Evolutionary conservation across 2,797 vertebrate genomes (phyloP), one percentile per base, ranked within the genome.

Genomic region (Hydrolagus colliei): DNA sequence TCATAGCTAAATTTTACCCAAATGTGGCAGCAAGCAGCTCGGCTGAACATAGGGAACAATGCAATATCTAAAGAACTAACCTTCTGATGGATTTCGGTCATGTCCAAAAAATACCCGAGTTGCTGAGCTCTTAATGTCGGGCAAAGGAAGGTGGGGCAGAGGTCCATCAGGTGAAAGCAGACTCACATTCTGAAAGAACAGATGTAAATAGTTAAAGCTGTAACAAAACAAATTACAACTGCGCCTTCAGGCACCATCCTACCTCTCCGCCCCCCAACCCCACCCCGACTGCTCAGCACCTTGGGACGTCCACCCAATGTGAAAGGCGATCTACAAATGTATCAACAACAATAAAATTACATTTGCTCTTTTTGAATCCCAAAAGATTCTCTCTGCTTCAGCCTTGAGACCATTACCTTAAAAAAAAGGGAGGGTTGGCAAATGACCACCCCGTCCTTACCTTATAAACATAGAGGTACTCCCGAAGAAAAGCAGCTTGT

Each of bases 381-480:
- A 74, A n/a, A 73, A 74, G 20, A 0, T 32, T 12, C 41, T 52
- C 41, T 52, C 3, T 52, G 41, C 41, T 6, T 52, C 6, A 52
- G 41, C 2, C 41, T 52, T 52, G 41, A 52, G 41, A 52, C 41
- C 41, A 52, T 52, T 52, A 6, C 6, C 41, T 52, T 52, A 74
- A 74, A n/a, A 32, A 1, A 74, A 74, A n/a, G 27, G 18, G 72
- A 27, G 27, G 72, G 27, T 27, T 27, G 41, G 41, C 41, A 52
- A 6, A 6, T 52, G 41, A 52, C 41, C 41, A 52, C 41, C 18
- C 35, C 65, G 13, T 65, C 86, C 27, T 85, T 87, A 97, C 98
- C 96, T 96, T 97, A 89, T 98, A 97, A 88, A 98, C 96, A 88
- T 96, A 98, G 88, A 99, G 97, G 91, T 98, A 99, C 73, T 99